Evolutionary conservation across 2,797 vertebrate species (phyloP).

Genomic region (Miichthys miiuy): DNA sequence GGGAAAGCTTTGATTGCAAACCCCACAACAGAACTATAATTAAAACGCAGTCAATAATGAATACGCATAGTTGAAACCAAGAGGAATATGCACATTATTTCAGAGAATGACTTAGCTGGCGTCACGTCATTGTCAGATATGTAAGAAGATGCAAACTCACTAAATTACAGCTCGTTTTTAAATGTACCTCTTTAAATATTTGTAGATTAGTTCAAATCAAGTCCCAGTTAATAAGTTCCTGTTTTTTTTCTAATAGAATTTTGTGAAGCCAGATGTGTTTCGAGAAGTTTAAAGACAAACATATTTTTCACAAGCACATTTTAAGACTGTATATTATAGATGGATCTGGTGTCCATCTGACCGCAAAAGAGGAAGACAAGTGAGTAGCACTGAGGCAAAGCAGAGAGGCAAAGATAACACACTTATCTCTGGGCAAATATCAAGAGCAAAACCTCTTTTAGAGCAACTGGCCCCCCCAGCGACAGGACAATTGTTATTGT

Average conservation of each 20-base stretch:
- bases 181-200: background rate
- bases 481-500: constrained; percentile 55
- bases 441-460: constrained; percentile 36
- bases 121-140: background rate
- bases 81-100: constrained; percentile 14
- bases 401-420: constrained; percentile 27
- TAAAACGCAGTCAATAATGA: constrained; percentile 32
- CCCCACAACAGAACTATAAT: constrained; percentile 37
- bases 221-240: background rate
- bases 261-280: background rate
- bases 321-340: background rate
- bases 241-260: too few species aligned
- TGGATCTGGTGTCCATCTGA: background rate
- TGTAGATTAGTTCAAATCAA: background rate
- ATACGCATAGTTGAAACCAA: constrained; percentile 29
- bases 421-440: constrained; percentile 44
- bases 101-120: background rate
- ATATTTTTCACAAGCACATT: background rate
- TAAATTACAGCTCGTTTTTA: background rate
- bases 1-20: constrained; percentile 35
- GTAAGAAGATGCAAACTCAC: background rate
- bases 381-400: background rate
- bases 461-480: constrained; percentile 36
- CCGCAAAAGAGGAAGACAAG: constrained; percentile 6
- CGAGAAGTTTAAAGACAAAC: background rate